Conservation (phyloP, 30 jellyfish, hydroid and myxozoan genomes). For the Aurelia aurita region DNA sequence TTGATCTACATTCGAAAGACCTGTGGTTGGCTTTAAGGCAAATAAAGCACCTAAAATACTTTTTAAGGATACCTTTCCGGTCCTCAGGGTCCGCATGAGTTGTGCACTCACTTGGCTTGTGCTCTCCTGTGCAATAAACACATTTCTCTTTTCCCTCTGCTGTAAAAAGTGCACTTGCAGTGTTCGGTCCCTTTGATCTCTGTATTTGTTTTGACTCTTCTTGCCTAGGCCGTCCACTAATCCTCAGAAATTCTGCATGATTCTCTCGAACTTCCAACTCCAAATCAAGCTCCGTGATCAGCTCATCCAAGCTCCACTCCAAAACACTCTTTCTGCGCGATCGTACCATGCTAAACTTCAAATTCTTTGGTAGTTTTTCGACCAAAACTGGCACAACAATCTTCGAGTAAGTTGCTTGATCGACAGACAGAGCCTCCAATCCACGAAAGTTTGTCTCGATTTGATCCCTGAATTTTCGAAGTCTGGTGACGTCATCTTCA, state of each 20-base stretch:
- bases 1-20: no score
- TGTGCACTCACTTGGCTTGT: no score
- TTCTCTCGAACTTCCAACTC: constrained; percentile 32
- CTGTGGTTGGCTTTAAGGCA: no score
- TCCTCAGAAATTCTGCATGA: constrained; percentile 4
- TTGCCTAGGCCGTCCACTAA: neutral
- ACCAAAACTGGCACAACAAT: constrained; percentile 22
- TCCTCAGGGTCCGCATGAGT: no score
- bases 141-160: neutral
- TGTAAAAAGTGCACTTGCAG: constrained; percentile 5
- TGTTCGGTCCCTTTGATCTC: neutral
- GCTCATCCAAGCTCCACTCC: constrained; percentile 34
- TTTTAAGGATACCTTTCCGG: no score
- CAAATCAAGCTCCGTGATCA: constrained; percentile 1
- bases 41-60: no score
- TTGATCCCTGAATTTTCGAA: constrained; percentile 6
- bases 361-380: constrained; percentile 19
- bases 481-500: constrained; percentile 8
- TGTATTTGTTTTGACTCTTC: neutral
- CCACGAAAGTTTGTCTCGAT: constrained; percentile 22
- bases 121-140: no score
- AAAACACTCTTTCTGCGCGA: neutral
- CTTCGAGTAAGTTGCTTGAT: constrained; percentile 3
- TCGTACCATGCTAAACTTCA: constrained; percentile 8
- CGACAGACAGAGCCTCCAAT: no score